These are phyloP conservation scores for Caiman crocodilus DNA, from an alignment of 2,797 vertebrate genomes.

Conservation along the genomic window DNA sequence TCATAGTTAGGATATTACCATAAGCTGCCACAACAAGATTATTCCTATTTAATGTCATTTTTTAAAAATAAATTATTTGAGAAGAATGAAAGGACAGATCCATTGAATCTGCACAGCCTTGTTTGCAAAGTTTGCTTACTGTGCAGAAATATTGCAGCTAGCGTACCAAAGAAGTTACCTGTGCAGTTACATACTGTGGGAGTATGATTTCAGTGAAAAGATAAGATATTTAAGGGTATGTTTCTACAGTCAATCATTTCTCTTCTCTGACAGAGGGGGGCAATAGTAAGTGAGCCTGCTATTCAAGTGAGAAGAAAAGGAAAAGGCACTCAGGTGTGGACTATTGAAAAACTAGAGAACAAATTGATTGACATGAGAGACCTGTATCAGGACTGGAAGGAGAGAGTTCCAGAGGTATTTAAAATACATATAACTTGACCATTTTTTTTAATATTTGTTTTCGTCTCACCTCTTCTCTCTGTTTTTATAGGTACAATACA, in stretches of 20 bases:
- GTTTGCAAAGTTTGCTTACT: not conserved
- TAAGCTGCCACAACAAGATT: not conserved
- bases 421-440: not conserved
- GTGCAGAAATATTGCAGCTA: not conserved
- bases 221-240: not conserved
- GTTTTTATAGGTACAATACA: not conserved
- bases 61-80: not conserved
- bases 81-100: not conserved
- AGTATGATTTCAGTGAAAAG: not conserved
- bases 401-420: conserved; percentile 85
- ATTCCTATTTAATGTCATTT: not conserved
- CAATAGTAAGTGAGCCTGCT: conserved; percentile 96
- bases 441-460: conserved; percentile 7
- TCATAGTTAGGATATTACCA: not conserved
- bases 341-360: conserved; percentile 98
- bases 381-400: conserved; percentile 96
- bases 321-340: conserved; percentile 96
- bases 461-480: not conserved
- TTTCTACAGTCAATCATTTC: conserved; percentile 22
- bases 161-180: not conserved
- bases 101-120: not conserved
- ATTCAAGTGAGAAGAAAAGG: conserved; percentile 95
- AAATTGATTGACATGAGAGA: conserved; percentile 98
- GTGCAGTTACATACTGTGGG: not conserved
- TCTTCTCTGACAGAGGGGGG: conserved; percentile 86